phyloP scores from a whole-genome alignment of 2,113 vertebrate genomes.

The Leucopternis melanops region DNA sequence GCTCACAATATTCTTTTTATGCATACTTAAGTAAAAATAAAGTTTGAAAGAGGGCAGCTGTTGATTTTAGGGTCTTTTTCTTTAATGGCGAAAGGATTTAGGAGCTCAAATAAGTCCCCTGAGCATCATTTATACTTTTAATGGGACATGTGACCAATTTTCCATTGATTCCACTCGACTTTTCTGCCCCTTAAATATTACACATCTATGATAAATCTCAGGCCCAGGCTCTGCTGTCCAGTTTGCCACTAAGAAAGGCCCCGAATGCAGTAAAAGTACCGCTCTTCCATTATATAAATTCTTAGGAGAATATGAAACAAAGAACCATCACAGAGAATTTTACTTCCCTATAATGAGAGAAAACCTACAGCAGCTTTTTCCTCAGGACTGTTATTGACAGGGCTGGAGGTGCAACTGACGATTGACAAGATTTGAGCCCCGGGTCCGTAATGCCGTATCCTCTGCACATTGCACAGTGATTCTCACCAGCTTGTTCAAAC shows the following conservation, averaged over 20 bases:
- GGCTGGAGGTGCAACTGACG: not conserved
- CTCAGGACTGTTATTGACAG: not conserved
- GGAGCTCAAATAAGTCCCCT: not conserved
- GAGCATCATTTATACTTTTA: not conserved
- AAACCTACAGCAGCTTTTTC: not conserved
- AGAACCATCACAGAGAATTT: not conserved
- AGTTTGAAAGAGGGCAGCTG: not conserved
- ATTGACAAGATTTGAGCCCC: not conserved
- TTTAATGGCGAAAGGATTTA: not conserved
- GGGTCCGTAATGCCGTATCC: not conserved
- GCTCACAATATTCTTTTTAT: not conserved
- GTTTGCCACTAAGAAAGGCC: not conserved
- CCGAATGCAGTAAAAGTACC: not conserved
- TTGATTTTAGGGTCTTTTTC: not conserved
- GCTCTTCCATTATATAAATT: not conserved
- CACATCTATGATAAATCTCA: not conserved
- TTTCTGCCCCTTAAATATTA: not conserved
- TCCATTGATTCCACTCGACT: not conserved
- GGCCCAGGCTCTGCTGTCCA: not conserved
- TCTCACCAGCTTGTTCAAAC: not conserved
- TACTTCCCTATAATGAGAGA: not conserved
- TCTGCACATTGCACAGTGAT: not conserved
- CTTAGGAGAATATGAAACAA: not conserved
- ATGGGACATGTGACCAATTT: not conserved
- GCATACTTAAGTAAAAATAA: not conserved